Evolutionary conservation across 2,797 vertebrate genomes (phyloP).

Genomic region (Clarias fuscus): DNA sequence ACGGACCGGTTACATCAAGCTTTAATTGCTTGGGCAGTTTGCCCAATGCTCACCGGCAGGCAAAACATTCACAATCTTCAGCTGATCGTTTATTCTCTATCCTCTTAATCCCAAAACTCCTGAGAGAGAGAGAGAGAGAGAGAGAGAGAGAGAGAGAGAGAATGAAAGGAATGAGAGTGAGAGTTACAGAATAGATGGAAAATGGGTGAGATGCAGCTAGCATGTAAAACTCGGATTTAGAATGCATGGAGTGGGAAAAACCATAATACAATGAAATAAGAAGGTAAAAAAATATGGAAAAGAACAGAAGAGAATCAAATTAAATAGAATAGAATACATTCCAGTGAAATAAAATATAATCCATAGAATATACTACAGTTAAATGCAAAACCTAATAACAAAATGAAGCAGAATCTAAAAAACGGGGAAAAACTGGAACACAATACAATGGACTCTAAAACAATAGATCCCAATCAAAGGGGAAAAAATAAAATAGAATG

Average conservation of each 20-base stretch:
- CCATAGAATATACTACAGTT: background rate
- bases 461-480: background rate
- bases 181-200: background rate
- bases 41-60: conserved; percentile 52
- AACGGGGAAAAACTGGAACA: background rate
- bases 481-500: background rate
- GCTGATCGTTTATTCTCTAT: conserved; percentile 43
- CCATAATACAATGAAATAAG: background rate
- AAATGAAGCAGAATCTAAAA: background rate
- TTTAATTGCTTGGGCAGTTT: conserved; percentile 58
- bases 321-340: background rate
- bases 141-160: conserved; percentile 16
- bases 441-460: background rate
- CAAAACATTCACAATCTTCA: conserved; percentile 42
- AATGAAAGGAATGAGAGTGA: background rate
- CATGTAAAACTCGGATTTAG: background rate
- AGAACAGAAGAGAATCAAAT: background rate
- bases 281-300: background rate
- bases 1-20: conserved; percentile 52
- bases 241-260: background rate
- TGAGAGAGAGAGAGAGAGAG: background rate
- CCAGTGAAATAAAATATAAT: background rate
- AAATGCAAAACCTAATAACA: background rate
- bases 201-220: background rate
- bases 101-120: conserved; percentile 12